Conservation (phyloP, 2,888 invertebrate species). For the Tetragnatha montana region DNA sequence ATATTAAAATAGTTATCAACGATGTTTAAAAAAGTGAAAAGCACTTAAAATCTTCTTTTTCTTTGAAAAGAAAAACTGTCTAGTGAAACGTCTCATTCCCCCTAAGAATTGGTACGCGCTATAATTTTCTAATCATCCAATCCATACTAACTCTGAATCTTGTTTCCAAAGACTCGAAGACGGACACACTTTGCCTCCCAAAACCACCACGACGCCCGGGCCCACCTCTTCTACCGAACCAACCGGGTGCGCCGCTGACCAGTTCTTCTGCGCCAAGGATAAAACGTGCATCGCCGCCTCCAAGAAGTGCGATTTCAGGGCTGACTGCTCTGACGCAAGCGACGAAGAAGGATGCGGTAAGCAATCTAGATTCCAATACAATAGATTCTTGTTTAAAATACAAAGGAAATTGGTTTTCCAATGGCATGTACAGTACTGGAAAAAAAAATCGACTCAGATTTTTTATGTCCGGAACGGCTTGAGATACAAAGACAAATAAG, state of each 20-base stretch:
- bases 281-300: constrained; percentile 46
- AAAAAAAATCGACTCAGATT: too few relatives aligned
- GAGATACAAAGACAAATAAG: too few relatives aligned
- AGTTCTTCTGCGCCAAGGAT: constrained; percentile 50
- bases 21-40: too few relatives aligned
- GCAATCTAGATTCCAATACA: background rate
- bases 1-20: too few relatives aligned
- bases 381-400: too few relatives aligned
- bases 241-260: constrained; percentile 2
- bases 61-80: too few relatives aligned
- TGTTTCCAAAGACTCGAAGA: constrained; percentile 15
- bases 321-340: constrained; percentile 63
- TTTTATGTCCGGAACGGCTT: too few relatives aligned
- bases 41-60: too few relatives aligned
- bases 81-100: too few relatives aligned
- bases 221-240: constrained; percentile 7
- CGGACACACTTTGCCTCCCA: constrained; percentile 43
- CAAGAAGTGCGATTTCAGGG: constrained; percentile 63
- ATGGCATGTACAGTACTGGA: too few relatives aligned
- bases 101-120: background rate
- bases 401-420: too few relatives aligned
- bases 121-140: background rate
- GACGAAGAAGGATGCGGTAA: constrained; percentile 70
- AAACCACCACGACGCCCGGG: background rate
- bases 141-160: background rate